phyloP scores from a whole-genome alignment of 2,113 vertebrate species.

The Rattus rattus region DNA sequence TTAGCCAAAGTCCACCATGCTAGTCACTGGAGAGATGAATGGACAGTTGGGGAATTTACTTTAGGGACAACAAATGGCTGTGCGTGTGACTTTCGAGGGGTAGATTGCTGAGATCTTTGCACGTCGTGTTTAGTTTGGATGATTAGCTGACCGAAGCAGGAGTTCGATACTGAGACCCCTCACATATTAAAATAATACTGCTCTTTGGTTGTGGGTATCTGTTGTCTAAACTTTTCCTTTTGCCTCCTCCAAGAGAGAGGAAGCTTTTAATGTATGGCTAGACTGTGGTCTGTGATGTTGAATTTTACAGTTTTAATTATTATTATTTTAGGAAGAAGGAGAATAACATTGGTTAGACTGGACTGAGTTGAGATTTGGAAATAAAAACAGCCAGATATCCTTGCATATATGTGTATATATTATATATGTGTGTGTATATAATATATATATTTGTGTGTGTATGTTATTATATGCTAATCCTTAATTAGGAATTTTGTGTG shows the following conservation, averaged over 20 bases:
- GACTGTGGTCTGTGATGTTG: background rate
- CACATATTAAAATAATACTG: background rate
- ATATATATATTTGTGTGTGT: no score
- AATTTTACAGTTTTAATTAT: conserved; percentile 34
- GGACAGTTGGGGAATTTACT: conserved; percentile 46
- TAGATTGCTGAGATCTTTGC: background rate
- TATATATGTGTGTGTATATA: no score
- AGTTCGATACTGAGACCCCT: background rate
- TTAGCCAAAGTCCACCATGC: background rate
- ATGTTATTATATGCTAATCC: background rate
- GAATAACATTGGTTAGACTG: conserved; percentile 1
- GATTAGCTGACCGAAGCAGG: background rate
- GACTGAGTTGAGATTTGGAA: conserved; percentile 17
- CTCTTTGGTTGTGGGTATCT: background rate
- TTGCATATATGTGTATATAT: background rate
- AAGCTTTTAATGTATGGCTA: conserved; percentile 23
- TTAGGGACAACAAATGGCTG: background rate
- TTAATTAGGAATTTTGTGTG: conserved; percentile 40
- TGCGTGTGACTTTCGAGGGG: background rate
- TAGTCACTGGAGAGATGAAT: background rate
- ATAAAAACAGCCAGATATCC: conserved; percentile 11
- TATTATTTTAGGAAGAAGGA: conserved; percentile 35
- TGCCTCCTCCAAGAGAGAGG: background rate
- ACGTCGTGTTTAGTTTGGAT: conserved; percentile 41
- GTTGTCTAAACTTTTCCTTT: conserved; percentile 12